Evolutionary conservation across 2,888 invertebrate genomes (phyloP).

Genomic region (Sceliomorpha sp.): DNA sequence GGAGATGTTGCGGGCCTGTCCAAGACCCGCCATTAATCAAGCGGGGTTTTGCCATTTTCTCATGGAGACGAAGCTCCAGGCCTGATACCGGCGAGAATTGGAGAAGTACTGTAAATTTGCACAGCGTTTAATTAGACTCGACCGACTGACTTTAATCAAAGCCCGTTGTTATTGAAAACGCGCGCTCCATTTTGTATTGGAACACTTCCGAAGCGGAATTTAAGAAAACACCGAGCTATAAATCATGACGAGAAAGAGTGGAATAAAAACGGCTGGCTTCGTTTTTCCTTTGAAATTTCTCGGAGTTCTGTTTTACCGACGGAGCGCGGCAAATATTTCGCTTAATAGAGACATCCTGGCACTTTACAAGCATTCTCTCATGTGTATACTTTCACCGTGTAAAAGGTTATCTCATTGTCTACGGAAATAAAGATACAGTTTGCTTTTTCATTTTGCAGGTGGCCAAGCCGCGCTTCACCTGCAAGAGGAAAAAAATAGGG

Average conservation of each 20-base stretch:
- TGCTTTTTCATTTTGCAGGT: no score
- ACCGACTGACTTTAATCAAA: slow-evolving; percentile 27
- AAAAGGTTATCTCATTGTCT: no score
- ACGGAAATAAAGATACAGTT: no score
- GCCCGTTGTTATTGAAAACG: slow-evolving; percentile 22
- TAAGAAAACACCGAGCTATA: background rate
- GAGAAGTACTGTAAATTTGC: slow-evolving; percentile 39
- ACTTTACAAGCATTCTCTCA: no score
- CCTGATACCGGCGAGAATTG: slow-evolving; percentile 32
- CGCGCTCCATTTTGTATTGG: slow-evolving; percentile 21
- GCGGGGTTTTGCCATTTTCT: slow-evolving; percentile 38
- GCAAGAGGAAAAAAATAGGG: no score
- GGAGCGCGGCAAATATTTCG: no score
- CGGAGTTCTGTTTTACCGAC: no score
- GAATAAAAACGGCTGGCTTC: no score
- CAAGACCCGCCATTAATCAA: slow-evolving; percentile 43
- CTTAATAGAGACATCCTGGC: no score
- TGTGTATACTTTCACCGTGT: no score
- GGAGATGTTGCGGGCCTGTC: slow-evolving; percentile 26
- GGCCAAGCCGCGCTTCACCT: no score
- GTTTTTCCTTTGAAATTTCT: no score
- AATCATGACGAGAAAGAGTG: slow-evolving; percentile 1
- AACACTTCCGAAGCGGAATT: slow-evolving; percentile 3
- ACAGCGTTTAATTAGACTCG: slow-evolving; percentile 42
- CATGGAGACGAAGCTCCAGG: slow-evolving; percentile 28